These are phyloP conservation scores for Muschampia plurimacula DNA, from an alignment of 2,888 invertebrate species.

Conservation along the genomic window DNA sequence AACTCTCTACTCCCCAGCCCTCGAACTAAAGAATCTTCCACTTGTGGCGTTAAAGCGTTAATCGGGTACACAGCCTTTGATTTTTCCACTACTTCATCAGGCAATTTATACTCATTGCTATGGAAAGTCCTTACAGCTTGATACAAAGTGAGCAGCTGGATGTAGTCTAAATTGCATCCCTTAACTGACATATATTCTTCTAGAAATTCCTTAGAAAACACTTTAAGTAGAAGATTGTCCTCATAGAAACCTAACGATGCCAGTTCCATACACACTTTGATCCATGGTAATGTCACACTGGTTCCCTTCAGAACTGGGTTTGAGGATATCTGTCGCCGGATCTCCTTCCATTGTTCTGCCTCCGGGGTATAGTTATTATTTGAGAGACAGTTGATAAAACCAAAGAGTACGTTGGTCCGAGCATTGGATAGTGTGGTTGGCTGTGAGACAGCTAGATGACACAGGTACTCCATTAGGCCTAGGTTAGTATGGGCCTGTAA, in stretches of 20 bases:
- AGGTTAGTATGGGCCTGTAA: constrained; percentile 85
- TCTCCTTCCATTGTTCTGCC: constrained; percentile 74
- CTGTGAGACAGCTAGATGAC: constrained; percentile 73
- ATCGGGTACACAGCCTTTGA: constrained; percentile 64
- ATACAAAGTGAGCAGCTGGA: constrained; percentile 82
- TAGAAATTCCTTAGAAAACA: constrained; percentile 82
- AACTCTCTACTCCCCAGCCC: constrained; percentile 86
- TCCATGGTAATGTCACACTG: constrained; percentile 77
- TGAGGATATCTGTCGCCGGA: constrained; percentile 71
- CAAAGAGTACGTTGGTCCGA: constrained; percentile 71
- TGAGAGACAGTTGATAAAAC: constrained; percentile 84
- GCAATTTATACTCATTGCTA: constrained; percentile 68
- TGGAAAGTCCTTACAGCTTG: constrained; percentile 83
- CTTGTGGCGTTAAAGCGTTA: constrained; percentile 63
- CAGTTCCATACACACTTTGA: constrained; percentile 84
- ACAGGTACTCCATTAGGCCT: constrained; percentile 85
- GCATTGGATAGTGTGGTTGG: constrained; percentile 67
- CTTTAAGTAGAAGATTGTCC: constrained; percentile 76
- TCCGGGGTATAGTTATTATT: constrained; percentile 86
- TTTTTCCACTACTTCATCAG: constrained; percentile 64
- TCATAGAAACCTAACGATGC: constrained; percentile 86
- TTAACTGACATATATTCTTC: constrained; percentile 65
- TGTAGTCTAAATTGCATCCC: constrained; percentile 71
- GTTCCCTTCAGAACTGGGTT: constrained; percentile 69
- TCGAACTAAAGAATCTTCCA: constrained; percentile 77